A percentile compares a stretch with the other conserved stretches of the same genome.
These are phyloP conservation scores for Cataglyphis livida DNA, from an alignment of 2,888 invertebrate species.

Conservation along the genomic window DNA sequence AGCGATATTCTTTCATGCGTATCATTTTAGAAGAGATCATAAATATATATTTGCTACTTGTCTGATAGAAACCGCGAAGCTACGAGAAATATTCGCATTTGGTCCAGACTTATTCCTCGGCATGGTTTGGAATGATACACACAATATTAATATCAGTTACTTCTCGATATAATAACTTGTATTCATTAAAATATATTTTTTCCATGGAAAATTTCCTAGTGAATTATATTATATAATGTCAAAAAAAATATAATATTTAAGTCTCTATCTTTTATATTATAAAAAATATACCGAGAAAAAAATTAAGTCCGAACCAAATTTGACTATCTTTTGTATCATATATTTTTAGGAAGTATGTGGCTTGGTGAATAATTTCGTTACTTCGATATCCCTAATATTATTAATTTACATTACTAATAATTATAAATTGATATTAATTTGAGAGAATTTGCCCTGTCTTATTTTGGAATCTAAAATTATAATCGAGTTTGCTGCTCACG, in stretches of 20 bases:
- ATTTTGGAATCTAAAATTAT: constrained; percentile 4
- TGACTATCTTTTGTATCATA: constrained; percentile 19
- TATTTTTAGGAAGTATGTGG: constrained; percentile 16
- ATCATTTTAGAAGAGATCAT: constrained; percentile 18
- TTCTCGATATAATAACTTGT: not conserved
- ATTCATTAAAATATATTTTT: constrained; percentile 14
- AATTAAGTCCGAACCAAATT: not conserved
- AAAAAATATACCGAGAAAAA: not conserved
- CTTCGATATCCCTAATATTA: not conserved
- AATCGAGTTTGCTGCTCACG: not conserved
- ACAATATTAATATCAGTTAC: not conserved
- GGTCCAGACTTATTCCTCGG: not conserved
- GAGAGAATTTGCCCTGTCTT: not conserved
- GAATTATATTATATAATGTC: not conserved
- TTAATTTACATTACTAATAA: not conserved
- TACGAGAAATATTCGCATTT: constrained; percentile 15
- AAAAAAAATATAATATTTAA: not conserved
- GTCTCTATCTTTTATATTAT: not conserved
- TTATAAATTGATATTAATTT: not conserved
- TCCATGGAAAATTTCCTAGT: not conserved
- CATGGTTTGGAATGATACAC: not conserved
- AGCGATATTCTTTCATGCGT: constrained; percentile 10
- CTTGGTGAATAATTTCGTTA: constrained; percentile 39
- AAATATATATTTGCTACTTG: constrained; percentile 42
- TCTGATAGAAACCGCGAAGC: constrained; percentile 16